Evolutionary conservation across 2,888 invertebrate genomes (phyloP).

Genomic region (Pristionchus exspectatus): DNA sequence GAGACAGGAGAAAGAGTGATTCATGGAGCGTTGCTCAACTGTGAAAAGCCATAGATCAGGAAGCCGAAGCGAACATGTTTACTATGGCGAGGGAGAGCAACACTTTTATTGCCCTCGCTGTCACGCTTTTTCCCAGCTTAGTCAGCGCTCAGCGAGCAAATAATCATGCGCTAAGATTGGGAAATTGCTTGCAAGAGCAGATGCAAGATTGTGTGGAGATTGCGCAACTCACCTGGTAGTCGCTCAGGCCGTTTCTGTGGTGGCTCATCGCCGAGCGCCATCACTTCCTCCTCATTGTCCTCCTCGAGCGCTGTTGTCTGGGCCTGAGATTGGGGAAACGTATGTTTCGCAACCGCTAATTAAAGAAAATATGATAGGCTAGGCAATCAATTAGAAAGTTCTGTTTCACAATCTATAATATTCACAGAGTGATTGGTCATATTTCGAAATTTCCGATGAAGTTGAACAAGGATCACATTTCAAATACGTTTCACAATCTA

Average conservation of each 20-base stretch:
- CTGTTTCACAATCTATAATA: neutral
- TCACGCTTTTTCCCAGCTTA: neutral
- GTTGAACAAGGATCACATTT: no score
- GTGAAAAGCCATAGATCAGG: neutral
- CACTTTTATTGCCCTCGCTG: neutral
- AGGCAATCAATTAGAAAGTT: neutral
- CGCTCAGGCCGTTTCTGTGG: neutral
- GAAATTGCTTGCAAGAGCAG: neutral
- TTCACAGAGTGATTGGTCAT: neutral
- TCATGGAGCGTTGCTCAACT: neutral
- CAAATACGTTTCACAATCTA: neutral
- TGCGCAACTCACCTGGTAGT: conserved; percentile 20
- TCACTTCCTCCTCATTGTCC: neutral
- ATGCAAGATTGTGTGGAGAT: neutral
- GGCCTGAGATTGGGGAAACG: neutral
- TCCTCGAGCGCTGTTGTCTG: neutral
- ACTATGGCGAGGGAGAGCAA: neutral
- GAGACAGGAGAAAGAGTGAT: neutral
- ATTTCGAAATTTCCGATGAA: neutral
- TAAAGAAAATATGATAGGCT: no score
- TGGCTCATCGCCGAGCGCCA: neutral
- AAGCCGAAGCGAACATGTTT: neutral
- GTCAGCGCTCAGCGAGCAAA: neutral
- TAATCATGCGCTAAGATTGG: neutral
- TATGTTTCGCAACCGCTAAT: neutral